Evolutionary conservation across 2,113 vertebrate genomes (phyloP).

Genomic region (Corynorhinus townsendii): DNA sequence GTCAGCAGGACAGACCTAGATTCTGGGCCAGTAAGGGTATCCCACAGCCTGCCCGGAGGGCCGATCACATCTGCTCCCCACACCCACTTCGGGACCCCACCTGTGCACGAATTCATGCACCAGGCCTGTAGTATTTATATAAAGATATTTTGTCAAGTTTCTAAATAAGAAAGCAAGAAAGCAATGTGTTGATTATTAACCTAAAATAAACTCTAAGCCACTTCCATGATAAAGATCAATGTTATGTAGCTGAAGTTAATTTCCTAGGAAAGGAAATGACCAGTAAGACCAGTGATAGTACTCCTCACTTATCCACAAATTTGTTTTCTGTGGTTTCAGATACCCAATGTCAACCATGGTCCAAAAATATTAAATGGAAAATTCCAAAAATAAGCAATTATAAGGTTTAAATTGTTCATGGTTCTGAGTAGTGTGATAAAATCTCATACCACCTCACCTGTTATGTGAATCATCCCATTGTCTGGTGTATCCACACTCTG

Average conservation of each 20-base stretch:
- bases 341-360: not conserved
- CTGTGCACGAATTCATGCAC: too few relatives aligned
- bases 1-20: too few relatives aligned
- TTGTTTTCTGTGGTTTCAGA: not conserved
- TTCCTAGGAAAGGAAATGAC: not conserved
- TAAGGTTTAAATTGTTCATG: not conserved
- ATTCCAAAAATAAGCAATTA: not conserved
- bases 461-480: too few relatives aligned
- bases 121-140: not conserved
- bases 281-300: not conserved
- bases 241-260: not conserved
- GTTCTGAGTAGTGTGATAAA: not conserved
- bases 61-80: too few relatives aligned
- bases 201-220: not conserved
- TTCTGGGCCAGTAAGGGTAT: too few relatives aligned
- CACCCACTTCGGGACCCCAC: too few relatives aligned
- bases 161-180: constrained; percentile 2
- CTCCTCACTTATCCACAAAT: not conserved
- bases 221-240: not conserved
- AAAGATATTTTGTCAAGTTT: not conserved
- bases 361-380: not conserved
- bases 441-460: not conserved
- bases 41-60: too few relatives aligned
- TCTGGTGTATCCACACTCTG: not conserved
- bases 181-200: not conserved